These are phyloP conservation scores for Bombus polaris DNA, from an alignment of 1,140 invertebrate genomes.

Conservation along the genomic window DNA sequence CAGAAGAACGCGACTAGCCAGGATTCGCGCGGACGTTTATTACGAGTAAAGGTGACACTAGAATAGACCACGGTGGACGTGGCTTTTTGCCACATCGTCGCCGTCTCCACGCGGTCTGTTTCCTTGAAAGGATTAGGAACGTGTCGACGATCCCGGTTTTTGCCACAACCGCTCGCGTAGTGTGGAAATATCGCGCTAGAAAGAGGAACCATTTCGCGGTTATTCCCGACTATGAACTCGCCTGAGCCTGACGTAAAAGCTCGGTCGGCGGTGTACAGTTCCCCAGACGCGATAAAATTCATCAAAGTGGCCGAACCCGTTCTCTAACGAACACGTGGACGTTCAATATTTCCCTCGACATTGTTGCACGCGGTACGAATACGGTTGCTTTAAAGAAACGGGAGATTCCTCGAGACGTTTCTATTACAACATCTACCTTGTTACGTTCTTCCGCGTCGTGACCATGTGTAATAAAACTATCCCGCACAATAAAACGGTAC, in stretches of 20 bases:
- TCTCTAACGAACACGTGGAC: slow-evolving; percentile 12
- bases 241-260: neutral
- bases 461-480: no score
- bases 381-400: neutral
- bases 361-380: neutral
- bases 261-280: no score
- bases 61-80: slow-evolving; percentile 40
- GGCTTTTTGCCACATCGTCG: slow-evolving; percentile 26
- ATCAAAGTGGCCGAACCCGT: neutral
- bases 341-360: neutral
- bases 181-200: slow-evolving; percentile 6
- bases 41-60: slow-evolving; percentile 42
- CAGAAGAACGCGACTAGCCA: neutral
- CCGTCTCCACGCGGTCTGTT: slow-evolving; percentile 27
- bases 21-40: slow-evolving; percentile 30
- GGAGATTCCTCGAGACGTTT: neutral
- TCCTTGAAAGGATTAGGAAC: slow-evolving; percentile 40
- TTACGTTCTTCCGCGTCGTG: neutral
- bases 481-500: neutral
- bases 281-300: slow-evolving; percentile 9
- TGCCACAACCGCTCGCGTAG: neutral
- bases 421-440: neutral
- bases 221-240: slow-evolving; percentile 10
- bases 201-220: slow-evolving; percentile 30
- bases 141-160: slow-evolving; percentile 28